Conservation (phyloP, 2,797 vertebrate genomes). For the Paratrypauchen microcephalus region DNA sequence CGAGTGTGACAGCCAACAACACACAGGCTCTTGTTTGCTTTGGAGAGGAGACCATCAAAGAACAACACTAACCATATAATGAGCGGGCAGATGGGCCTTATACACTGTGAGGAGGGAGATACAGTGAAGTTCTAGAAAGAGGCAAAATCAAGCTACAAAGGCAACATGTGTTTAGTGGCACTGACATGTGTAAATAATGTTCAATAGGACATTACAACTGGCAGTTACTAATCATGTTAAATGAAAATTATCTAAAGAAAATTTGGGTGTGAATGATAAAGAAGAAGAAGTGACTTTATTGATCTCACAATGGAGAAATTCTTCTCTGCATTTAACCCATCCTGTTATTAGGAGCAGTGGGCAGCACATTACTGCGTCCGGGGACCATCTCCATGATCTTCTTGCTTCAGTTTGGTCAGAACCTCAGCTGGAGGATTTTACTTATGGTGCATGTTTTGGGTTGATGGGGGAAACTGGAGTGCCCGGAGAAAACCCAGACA, state of each 20-base stretch:
- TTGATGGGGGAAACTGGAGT: too few species aligned
- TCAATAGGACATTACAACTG: background rate
- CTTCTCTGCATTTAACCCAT: too few species aligned
- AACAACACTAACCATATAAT: slow-evolving; percentile 78
- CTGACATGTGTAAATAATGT: background rate
- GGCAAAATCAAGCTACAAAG: background rate
- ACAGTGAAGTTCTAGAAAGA: background rate
- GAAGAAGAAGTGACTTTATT: too few species aligned
- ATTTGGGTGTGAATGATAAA: too few species aligned
- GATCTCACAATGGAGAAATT: too few species aligned
- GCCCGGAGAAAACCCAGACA: too few species aligned
- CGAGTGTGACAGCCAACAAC: slow-evolving; percentile 69
- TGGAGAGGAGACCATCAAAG: slow-evolving; percentile 78
- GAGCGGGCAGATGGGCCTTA: slow-evolving; percentile 73
- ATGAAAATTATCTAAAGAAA: background rate
- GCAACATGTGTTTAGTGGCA: background rate
- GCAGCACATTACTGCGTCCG: too few species aligned
- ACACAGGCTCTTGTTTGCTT: slow-evolving; percentile 74
- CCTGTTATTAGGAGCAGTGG: too few species aligned
- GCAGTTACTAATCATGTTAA: background rate
- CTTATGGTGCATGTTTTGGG: too few species aligned
- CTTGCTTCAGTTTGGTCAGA: too few species aligned
- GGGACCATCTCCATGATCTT: too few species aligned
- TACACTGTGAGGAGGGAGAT: slow-evolving; percentile 40
- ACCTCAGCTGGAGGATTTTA: too few species aligned